Evolutionary conservation across 2,888 invertebrate genomes (phyloP), one percentile per base, ranked within the genome.

Genomic region (Tigriopus californicus): DNA sequence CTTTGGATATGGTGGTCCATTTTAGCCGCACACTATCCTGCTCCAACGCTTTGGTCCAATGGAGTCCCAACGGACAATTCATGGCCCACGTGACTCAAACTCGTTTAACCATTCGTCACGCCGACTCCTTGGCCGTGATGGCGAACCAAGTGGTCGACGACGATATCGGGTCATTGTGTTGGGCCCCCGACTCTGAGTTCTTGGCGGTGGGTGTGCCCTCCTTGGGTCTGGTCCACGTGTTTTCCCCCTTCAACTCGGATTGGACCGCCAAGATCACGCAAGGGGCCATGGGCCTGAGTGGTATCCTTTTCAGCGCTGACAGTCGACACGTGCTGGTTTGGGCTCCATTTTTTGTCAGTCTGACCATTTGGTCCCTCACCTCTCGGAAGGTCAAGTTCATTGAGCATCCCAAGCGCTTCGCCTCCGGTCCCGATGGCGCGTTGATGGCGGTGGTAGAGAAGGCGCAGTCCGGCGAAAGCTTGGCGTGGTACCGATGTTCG

Each of bases 61-160:
- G 52, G 52, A 52, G 52, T 25, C 52, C 52, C 18, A 52, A 52
- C 24, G 52, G 52, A 1, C 52, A 15, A 11, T 52, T 33, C 52
- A 18, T 52, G 12, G 13, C 33, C 24, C 33, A 24, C 18, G 20
- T 40, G 25, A 52, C 52, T 11, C 15, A 24, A 20, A 52, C 15
- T 20, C 52, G 52, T 2, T 40, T 52, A 10, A 52, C 33, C 11
- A 24, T 52, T 13, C 52, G 52, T 15, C 25, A 52, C 22, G 18
- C 52, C 13, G 22, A 13, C 22, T 18, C 52, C 10, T 40, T 52
- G 25, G 15, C 15, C 10, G 52, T 52, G 11, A 11, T 52, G 18
- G 22, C 52, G 20, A 52, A 52, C 13, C 33, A 52, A 13, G 52
- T 52, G 4, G 1, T 24, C 4, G 22, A 24, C 15, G 52, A 52